These are phyloP conservation scores for Myrmecobius fasciatus DNA, from an alignment of 2,113 vertebrate genomes.

Conservation along the genomic window DNA sequence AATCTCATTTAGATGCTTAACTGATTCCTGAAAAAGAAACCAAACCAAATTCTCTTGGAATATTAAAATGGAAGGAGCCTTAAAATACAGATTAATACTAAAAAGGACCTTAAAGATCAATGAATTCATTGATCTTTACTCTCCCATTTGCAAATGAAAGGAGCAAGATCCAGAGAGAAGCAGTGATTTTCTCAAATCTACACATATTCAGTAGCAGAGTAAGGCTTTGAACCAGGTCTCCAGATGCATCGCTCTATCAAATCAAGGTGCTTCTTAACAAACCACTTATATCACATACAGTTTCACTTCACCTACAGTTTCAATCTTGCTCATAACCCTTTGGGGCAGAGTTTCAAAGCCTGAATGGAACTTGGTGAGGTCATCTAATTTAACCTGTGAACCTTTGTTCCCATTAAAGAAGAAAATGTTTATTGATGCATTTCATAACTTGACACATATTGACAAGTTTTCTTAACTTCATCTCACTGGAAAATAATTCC, in stretches of 20 bases:
- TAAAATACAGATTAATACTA: not conserved
- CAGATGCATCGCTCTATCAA: not conserved
- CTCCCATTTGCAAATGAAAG: not conserved
- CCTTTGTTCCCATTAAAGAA: not conserved
- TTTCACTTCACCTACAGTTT: not conserved
- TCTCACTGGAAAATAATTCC: not conserved
- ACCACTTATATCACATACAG: not conserved
- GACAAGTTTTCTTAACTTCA: not conserved
- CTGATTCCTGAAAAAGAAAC: not conserved
- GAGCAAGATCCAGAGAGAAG: not conserved
- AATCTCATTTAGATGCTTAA: not conserved
- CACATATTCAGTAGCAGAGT: not conserved
- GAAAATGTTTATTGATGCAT: not conserved
- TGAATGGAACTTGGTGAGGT: not conserved
- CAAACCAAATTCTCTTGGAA: not conserved
- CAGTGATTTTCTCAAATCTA: not conserved
- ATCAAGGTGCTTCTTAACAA: not conserved
- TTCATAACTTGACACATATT: not conserved
- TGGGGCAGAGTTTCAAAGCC: not conserved
- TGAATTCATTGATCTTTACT: not conserved
- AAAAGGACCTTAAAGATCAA: not conserved
- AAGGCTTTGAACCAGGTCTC: not conserved
- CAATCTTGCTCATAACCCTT: not conserved
- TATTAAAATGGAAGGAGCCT: not conserved
- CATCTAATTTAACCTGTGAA: not conserved